phyloP scores from a whole-genome alignment of 2,888 invertebrate genomes.

The Mythimna ferrago region DNA sequence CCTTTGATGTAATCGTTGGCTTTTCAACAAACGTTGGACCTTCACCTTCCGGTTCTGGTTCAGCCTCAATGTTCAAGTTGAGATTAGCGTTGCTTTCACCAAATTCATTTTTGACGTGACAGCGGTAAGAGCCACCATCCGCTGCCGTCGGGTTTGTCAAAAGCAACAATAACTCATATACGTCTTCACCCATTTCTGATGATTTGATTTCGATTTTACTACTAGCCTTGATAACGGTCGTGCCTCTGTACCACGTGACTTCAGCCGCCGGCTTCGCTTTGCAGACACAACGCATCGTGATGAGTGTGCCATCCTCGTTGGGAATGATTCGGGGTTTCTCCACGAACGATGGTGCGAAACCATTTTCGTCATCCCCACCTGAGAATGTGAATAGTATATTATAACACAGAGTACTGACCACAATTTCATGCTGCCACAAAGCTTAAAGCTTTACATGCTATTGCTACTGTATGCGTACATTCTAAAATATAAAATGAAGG shows the following conservation, averaged over 20 bases:
- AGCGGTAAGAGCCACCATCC: constrained; percentile 93
- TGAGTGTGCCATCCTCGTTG: constrained; percentile 98
- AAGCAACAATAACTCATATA: constrained; percentile 95
- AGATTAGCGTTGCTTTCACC: constrained; percentile 99
- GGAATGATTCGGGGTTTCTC: constrained; percentile 99
- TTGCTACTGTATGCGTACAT: constrained; percentile 90
- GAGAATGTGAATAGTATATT: constrained; percentile 70
- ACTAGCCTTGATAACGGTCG: constrained; percentile 95
- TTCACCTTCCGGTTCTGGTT: constrained; percentile 97
- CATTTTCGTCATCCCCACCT: constrained; percentile 98
- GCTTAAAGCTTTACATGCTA: constrained; percentile 86
- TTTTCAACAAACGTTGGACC: constrained; percentile 98
- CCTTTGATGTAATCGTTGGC: constrained; percentile 95
- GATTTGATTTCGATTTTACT: constrained; percentile 96
- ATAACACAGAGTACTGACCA: constrained; percentile 46
- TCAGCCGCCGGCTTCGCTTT: constrained; percentile 98
- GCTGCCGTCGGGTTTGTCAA: constrained; percentile 88
- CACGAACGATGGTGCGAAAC: constrained; percentile 98
- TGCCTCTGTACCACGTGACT: constrained; percentile 98
- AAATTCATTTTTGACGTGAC: constrained; percentile 98
- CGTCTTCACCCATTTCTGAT: constrained; percentile 94
- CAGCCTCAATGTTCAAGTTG: constrained; percentile 99
- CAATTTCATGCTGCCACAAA: constrained; percentile 83
- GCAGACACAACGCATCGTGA: constrained; percentile 99
- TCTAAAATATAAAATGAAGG: constrained; percentile 66